Evolutionary conservation across 2,797 vertebrate species (phyloP).

Genomic region (Typhlichthys eigenmanni): DNA sequence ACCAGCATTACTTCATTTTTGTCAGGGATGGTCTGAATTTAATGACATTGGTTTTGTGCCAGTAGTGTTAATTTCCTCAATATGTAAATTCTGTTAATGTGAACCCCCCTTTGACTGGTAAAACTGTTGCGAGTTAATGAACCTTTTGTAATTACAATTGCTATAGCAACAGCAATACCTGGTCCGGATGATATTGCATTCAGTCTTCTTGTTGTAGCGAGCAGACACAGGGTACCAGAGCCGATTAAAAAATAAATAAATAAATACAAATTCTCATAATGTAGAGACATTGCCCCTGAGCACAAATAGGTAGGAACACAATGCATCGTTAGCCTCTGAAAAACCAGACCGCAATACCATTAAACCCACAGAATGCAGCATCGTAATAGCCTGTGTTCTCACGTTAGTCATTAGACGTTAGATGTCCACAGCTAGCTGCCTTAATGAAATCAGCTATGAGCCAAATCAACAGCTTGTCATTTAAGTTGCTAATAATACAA

Average conservation of each 20-base stretch:
- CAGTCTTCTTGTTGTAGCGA: slow-evolving; percentile 71
- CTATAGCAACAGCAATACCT: slow-evolving; percentile 84
- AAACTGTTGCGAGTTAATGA: slow-evolving; percentile 89
- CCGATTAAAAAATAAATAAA: slow-evolving; percentile 74
- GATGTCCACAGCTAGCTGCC: slow-evolving; percentile 59
- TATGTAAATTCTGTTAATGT: slow-evolving; percentile 90
- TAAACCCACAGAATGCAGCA: slow-evolving; percentile 60
- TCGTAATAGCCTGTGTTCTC: slow-evolving; percentile 74
- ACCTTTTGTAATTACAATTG: slow-evolving; percentile 89
- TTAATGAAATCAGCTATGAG: slow-evolving; percentile 66
- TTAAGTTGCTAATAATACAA: slow-evolving; percentile 38
- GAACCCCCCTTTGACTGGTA: slow-evolving; percentile 82
- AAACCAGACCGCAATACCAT: slow-evolving; percentile 75
- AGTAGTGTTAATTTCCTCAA: slow-evolving; percentile 85
- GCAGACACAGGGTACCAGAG: slow-evolving; percentile 68
- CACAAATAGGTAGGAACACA: slow-evolving; percentile 82
- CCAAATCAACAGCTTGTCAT: slow-evolving; percentile 53
- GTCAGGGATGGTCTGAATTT: slow-evolving; percentile 77
- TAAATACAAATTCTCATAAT: slow-evolving; percentile 78
- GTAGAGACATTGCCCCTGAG: slow-evolving; percentile 71
- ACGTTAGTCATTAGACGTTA: slow-evolving; percentile 62
- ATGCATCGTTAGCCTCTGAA: slow-evolving; percentile 81
- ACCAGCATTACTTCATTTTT: slow-evolving; percentile 27
- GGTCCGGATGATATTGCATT: slow-evolving; percentile 82
- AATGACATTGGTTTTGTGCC: slow-evolving; percentile 82